These are phyloP conservation scores for Chrysotoxum bicinctum DNA, from an alignment of 2,888 invertebrate genomes.

Conservation along the genomic window DNA sequence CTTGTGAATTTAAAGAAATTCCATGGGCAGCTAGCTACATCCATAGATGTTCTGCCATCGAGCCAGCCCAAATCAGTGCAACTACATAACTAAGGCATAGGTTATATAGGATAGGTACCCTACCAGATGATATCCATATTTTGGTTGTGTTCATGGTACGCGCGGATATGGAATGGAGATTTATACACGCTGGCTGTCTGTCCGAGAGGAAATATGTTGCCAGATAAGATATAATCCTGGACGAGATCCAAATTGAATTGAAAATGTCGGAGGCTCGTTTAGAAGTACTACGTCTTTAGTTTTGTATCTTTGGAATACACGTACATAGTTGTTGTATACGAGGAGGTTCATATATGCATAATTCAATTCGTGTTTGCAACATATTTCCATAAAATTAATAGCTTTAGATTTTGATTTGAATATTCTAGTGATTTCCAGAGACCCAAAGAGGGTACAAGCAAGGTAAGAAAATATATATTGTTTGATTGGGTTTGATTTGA, in stretches of 20 bases:
- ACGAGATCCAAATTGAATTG: conserved; percentile 55
- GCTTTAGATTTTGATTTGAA: conserved; percentile 10
- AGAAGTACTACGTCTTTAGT: conserved; percentile 16
- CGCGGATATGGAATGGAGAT: conserved; percentile 41
- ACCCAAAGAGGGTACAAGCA: not conserved
- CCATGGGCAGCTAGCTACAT: too few relatives aligned
- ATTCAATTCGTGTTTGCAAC: conserved; percentile 24
- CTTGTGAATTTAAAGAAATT: conserved; percentile 46
- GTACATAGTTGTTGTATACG: not conserved
- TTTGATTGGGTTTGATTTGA: not conserved
- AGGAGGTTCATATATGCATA: not conserved
- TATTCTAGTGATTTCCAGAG: not conserved
- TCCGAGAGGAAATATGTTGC: conserved; percentile 55
- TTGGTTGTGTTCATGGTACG: conserved; percentile 4
- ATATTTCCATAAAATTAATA: conserved; percentile 34
- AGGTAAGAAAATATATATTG: not conserved
- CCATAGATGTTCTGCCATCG: not conserved
- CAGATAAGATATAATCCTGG: conserved; percentile 59
- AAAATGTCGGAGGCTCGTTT: conserved; percentile 35
- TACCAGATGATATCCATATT: conserved; percentile 48
- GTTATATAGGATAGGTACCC: not conserved
- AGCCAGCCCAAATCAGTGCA: not conserved
- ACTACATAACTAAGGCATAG: not conserved
- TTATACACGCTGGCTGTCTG: conserved; percentile 50
- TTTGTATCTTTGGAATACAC: not conserved